These are phyloP conservation scores for Cataglyphis albicans DNA, from an alignment of 2,888 invertebrate genomes.

Conservation along the genomic window DNA sequence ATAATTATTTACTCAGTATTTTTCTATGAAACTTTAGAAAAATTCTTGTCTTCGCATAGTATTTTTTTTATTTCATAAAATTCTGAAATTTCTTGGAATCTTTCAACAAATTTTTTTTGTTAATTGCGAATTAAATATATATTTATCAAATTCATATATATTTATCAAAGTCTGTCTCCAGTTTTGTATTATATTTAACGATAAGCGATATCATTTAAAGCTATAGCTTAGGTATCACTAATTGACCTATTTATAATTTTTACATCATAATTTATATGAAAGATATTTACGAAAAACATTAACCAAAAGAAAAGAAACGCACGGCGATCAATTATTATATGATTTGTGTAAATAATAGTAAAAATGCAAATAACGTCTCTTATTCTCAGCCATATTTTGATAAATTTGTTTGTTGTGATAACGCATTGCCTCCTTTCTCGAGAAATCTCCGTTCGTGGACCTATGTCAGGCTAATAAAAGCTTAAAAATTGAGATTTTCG, in stretches of 20 bases:
- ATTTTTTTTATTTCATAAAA: neutral
- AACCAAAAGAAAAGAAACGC: neutral
- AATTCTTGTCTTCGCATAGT: neutral
- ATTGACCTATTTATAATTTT: conserved; percentile 42
- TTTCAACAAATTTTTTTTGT: neutral
- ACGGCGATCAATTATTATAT: neutral
- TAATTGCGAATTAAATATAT: neutral
- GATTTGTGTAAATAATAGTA: neutral
- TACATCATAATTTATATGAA: neutral
- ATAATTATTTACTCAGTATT: neutral
- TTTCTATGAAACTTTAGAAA: neutral
- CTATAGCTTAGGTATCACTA: neutral
- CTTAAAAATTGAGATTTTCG: neutral
- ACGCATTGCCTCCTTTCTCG: neutral
- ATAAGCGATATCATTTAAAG: neutral
- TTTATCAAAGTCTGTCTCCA: neutral
- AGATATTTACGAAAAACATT: neutral
- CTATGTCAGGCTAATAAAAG: neutral
- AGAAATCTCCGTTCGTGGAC: conserved; percentile 48
- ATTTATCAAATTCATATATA: neutral
- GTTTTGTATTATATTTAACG: neutral
- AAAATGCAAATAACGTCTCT: neutral
- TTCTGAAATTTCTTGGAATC: neutral
- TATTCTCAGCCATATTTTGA: neutral
- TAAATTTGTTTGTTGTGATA: conserved; percentile 33